Conservation (phyloP, 2,797 vertebrate species). For the Odontamblyopus rebecca region DNA sequence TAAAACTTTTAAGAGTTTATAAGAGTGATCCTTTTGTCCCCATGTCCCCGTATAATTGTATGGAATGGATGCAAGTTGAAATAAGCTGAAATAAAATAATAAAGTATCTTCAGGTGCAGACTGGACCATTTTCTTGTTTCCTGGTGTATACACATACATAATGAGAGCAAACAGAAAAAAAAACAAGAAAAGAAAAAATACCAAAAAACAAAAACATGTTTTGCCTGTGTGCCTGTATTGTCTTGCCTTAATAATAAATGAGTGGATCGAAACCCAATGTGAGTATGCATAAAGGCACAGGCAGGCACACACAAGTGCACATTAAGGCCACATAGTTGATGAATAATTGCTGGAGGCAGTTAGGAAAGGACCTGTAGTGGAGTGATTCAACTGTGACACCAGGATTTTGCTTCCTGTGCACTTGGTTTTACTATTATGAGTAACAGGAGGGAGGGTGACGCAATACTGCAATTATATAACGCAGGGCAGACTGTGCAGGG, state of each 20-base stretch:
- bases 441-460: slow-evolving; percentile 34
- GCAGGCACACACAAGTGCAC: slow-evolving; percentile 38
- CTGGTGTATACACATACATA: too few species aligned
- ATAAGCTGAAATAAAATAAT: too few species aligned
- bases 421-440: slow-evolving; percentile 47
- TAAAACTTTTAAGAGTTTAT: too few species aligned
- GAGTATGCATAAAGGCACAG: slow-evolving; percentile 36
- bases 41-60: too few species aligned
- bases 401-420: slow-evolving; percentile 38
- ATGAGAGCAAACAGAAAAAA: too few species aligned
- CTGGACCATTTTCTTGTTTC: too few species aligned
- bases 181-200: too few species aligned
- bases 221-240: too few species aligned
- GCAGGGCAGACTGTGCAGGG: background rate
- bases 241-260: background rate
- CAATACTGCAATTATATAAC: slow-evolving; percentile 31
- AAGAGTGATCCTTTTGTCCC: too few species aligned
- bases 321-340: slow-evolving; percentile 41
- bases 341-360: slow-evolving; percentile 53
- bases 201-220: too few species aligned
- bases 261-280: slow-evolving; percentile 36
- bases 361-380: slow-evolving; percentile 49
- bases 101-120: too few species aligned
- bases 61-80: too few species aligned
- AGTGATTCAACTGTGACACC: slow-evolving; percentile 58